Percentiles rank a stretch among this genome's conserved stretches.
These are phyloP conservation scores for Lochmaea crataegi DNA, from an alignment of 2,888 invertebrate genomes.

Conservation along the genomic window DNA sequence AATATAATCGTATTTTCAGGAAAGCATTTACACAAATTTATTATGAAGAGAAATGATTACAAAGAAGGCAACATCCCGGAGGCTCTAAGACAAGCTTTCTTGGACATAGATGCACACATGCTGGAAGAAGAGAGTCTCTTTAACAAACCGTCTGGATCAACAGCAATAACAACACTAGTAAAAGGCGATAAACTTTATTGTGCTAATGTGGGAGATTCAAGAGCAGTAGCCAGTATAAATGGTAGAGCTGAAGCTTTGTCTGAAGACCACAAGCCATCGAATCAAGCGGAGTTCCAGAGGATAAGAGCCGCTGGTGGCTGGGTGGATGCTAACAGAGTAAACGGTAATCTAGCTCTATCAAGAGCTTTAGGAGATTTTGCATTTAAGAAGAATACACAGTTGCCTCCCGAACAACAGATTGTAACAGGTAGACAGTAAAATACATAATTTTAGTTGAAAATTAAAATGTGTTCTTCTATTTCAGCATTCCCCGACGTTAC, in stretches of 20 bases:
- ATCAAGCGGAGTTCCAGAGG: slow-evolving; percentile 82
- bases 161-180: slow-evolving; percentile 87
- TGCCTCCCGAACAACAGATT: slow-evolving; percentile 93
- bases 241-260: slow-evolving; percentile 84
- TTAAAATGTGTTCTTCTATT: neutral
- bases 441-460: slow-evolving; percentile 11
- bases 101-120: slow-evolving; percentile 95
- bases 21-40: slow-evolving; percentile 92
- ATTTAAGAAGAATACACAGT: slow-evolving; percentile 90
- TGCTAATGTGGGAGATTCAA: slow-evolving; percentile 97
- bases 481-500: slow-evolving; percentile 94
- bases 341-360: slow-evolving; percentile 96
- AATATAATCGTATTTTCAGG: slow-evolving; percentile 17
- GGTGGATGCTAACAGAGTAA: slow-evolving; percentile 98
- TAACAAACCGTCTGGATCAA: slow-evolving; percentile 95
- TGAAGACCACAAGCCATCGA: slow-evolving; percentile 95
- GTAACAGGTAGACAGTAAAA: slow-evolving; percentile 66
- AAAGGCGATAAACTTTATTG: slow-evolving; percentile 90
- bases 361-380: slow-evolving; percentile 97
- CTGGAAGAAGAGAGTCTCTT: slow-evolving; percentile 86
- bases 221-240: slow-evolving; percentile 89
- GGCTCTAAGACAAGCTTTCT: slow-evolving; percentile 82
- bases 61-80: slow-evolving; percentile 84
- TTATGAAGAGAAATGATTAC: slow-evolving; percentile 86
- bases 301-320: slow-evolving; percentile 96